Evolutionary conservation across 2,113 vertebrate genomes (phyloP), one percentile per base, ranked within the genome.

Genomic region (Nerophis lumbriciformis): DNA sequence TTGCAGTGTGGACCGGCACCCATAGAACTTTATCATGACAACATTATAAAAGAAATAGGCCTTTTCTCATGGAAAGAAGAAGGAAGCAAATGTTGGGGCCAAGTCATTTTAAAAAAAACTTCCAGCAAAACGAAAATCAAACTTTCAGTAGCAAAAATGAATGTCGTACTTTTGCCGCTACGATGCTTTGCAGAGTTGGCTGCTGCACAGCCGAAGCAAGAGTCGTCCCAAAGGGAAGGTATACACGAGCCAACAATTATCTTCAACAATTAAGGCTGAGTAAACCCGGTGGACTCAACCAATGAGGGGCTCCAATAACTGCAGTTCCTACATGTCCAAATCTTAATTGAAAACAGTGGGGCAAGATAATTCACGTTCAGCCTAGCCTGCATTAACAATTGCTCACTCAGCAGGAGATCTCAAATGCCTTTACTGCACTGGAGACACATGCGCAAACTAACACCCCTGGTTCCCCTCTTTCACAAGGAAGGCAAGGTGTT

Each of bases 301-400:
- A 87, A 77, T 69, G 80, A 79, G 73, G 68, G 61, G 68, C 71
- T 79, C 65, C 75, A 70, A 79, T 71, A 84, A 84, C 83, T 73
- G 82, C 86, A 81, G 75, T 81, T 83, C 80, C 85, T 86, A 82
- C 81, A 82, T 86, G 85, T 84, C 82, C 69, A 73, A 60, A 50
- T 72, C 88, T 84, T 90, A 89, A 90, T 89, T 88, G 79, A 85
- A 88, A 89, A 89, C 83, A 82, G 75, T 84, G 76, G 84, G 72
- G 78, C 70, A 50, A 81, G 81, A 87, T 84, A 82, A 89, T 88
- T 87, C 80, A 87, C 82, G 76, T 80, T 78, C 83, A 78, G 77
- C 58, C 64, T 52, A 14, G 64, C 58, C 62, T 63, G 77, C 66
- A 76, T 83, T 81, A 78, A 82, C 83, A 78, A 78, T 53, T 73